These are phyloP conservation scores for Heterodera schachtii DNA, from an alignment of 1,140 invertebrate species.

Conservation along the genomic window DNA sequence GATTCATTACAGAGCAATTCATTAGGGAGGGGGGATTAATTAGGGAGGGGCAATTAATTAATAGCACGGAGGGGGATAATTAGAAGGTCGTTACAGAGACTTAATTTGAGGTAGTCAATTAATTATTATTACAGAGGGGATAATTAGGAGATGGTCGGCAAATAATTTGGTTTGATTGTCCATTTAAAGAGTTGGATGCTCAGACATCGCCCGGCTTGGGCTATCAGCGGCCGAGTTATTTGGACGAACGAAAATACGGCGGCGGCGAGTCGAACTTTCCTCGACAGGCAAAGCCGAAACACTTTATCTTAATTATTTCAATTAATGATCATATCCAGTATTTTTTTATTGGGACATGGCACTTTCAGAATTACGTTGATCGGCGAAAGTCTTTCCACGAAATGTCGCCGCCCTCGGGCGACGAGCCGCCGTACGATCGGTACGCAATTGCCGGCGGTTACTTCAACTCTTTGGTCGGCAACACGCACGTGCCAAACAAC, in stretches of 20 bases:
- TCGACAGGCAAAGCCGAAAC: conserved; percentile 27
- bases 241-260: conserved; percentile 41
- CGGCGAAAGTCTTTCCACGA: conserved; percentile 55
- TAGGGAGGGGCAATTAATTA: no score
- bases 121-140: no score
- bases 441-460: conserved; percentile 34
- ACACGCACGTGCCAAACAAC: conserved; percentile 22
- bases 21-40: no score
- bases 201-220: conserved; percentile 24
- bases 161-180: neutral
- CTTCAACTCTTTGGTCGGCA: conserved; percentile 28
- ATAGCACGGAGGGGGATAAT: no score
- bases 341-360: no score
- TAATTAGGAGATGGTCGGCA: no score
- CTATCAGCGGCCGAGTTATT: conserved; percentile 39
- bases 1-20: no score
- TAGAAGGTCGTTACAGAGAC: no score
- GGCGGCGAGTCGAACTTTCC: conserved; percentile 31
- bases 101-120: no score
- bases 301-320: neutral
- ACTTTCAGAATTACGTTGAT: conserved; percentile 47
- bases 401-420: conserved; percentile 32
- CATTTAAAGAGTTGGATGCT: neutral
- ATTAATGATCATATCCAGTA: no score
- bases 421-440: conserved; percentile 14